Evolutionary conservation across 2,113 vertebrate genomes (phyloP).

Genomic region (Scomber colias): DNA sequence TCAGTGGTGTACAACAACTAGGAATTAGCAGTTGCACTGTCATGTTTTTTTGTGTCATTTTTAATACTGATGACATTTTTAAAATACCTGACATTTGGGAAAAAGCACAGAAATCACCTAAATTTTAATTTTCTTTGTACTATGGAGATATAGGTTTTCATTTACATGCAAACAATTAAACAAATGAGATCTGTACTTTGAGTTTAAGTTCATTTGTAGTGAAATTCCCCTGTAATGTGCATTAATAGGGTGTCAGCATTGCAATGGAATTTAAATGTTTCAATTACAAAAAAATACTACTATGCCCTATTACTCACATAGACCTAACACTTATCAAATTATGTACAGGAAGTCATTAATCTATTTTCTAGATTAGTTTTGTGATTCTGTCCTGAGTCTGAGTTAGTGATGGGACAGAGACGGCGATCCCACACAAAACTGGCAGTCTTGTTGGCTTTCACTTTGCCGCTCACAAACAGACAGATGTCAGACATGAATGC

Average conservation of each 20-base stretch:
- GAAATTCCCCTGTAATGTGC: no score
- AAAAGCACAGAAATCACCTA: no score
- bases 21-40: neutral
- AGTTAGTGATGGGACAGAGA: slow-evolving; percentile 78
- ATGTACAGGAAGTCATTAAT: neutral
- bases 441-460: slow-evolving; percentile 72
- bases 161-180: no score
- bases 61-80: neutral
- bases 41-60: neutral
- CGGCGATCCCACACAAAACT: slow-evolving; percentile 76
- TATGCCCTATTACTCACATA: neutral
- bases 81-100: no score
- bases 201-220: no score
- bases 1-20: neutral
- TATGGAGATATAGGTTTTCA: no score
- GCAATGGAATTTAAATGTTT: neutral
- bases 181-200: no score
- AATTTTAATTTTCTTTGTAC: no score
- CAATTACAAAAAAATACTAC: neutral
- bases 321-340: neutral
- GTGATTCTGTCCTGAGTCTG: slow-evolving; percentile 25
- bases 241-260: no score
- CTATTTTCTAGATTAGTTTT: slow-evolving; percentile 1
- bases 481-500: slow-evolving; percentile 83
- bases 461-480: slow-evolving; percentile 72